A percentile compares a stretch with the other conserved stretches of the same genome.
Conservation (phyloP, 2,888 invertebrate species). For the Cataglyphis albicans region DNA sequence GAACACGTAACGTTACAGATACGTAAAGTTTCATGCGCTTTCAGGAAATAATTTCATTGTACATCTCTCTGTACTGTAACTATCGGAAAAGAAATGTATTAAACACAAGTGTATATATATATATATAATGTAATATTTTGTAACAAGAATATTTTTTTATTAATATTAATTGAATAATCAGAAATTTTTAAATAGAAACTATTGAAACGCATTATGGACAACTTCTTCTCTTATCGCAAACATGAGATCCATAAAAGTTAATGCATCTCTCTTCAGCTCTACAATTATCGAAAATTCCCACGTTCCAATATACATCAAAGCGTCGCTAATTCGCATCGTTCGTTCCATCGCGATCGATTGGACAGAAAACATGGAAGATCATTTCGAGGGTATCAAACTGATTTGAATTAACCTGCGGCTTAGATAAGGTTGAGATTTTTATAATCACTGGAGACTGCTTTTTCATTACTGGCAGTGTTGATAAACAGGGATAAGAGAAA, state of each 20-base stretch:
- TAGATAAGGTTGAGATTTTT: slow-evolving; percentile 69
- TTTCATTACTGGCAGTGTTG: slow-evolving; percentile 68
- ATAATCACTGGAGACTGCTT: slow-evolving; percentile 65
- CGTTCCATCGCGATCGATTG: slow-evolving; percentile 23
- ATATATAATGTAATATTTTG: background rate
- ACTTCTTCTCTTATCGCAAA: slow-evolving; percentile 3
- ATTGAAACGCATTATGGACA: background rate
- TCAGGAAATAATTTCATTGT: slow-evolving; percentile 7
- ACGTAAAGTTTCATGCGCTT: background rate
- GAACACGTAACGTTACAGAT: slow-evolving; percentile 34
- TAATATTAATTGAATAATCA: background rate
- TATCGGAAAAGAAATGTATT: background rate
- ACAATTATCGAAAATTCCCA: slow-evolving; percentile 32
- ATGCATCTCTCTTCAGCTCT: background rate
- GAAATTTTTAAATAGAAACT: background rate
- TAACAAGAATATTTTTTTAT: background rate
- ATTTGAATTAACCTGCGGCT: slow-evolving; percentile 54
- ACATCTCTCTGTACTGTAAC: background rate
- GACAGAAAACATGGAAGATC: slow-evolving; percentile 22
- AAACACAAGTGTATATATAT: background rate
- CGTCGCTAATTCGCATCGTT: slow-evolving; percentile 1
- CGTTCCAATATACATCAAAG: slow-evolving; percentile 22
- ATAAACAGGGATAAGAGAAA: slow-evolving; percentile 37
- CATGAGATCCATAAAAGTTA: slow-evolving; percentile 29
- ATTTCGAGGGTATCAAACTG: slow-evolving; percentile 42